These are phyloP conservation scores for Argyresthia albistria DNA, from an alignment of 2,888 invertebrate species.

Conservation along the genomic window DNA sequence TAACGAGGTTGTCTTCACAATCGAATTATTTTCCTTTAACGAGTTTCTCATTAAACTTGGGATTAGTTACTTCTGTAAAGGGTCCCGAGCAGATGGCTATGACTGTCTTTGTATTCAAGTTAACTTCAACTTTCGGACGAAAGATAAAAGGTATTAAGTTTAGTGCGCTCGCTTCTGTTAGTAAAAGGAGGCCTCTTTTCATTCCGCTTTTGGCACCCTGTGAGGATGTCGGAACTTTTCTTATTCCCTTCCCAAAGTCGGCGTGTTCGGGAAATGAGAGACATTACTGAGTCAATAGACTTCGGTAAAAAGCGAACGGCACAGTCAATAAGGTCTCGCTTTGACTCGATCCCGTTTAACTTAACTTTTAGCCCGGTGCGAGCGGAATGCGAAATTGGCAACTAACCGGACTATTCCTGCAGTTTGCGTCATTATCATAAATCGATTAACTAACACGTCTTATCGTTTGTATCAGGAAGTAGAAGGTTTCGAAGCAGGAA, in stretches of 20 bases:
- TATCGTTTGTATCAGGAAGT: conserved; percentile 4
- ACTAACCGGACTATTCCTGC: conserved; percentile 5
- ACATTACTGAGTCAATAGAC: conserved; percentile 66
- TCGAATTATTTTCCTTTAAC: conserved; percentile 50
- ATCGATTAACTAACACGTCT: conserved; percentile 19
- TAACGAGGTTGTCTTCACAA: conserved; percentile 40
- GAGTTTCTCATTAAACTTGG: conserved; percentile 58
- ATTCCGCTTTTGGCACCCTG: conserved; percentile 37
- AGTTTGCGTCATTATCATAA: conserved; percentile 35
- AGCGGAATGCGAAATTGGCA: conserved; percentile 33
- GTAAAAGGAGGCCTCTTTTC: conserved; percentile 41
- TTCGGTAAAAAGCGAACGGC: conserved; percentile 45
- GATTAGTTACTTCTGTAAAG: conserved; percentile 46
- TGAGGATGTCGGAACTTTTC: conserved; percentile 54
- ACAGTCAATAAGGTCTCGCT: conserved; percentile 55
- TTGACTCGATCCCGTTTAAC: conserved; percentile 44
- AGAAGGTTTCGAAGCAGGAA: not conserved
- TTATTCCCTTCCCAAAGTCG: conserved; percentile 48
- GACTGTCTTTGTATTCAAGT: conserved; percentile 54
- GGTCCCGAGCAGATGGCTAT: conserved; percentile 49
- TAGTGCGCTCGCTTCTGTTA: conserved; percentile 32
- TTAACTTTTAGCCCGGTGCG: conserved; percentile 39
- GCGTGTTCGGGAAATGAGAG: conserved; percentile 61
- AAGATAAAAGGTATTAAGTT: conserved; percentile 65
- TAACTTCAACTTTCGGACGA: conserved; percentile 54